Percentiles rank a stretch among this genome's conserved stretches.
Conservation (phyloP, 2,113 vertebrate genomes). For the Aegotheles bennettii region DNA sequence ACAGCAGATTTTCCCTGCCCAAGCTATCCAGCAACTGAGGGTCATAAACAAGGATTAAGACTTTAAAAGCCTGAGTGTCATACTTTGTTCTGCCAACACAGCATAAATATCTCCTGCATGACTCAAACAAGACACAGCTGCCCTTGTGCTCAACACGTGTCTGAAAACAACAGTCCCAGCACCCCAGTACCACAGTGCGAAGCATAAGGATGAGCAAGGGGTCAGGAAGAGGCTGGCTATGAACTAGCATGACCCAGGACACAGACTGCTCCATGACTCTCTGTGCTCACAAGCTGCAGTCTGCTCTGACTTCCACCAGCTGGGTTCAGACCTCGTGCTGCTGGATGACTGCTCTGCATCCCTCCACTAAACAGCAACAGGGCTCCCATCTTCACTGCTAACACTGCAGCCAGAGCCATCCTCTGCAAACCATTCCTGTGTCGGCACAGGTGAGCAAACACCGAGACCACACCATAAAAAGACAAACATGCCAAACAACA, state of each 20-base stretch:
- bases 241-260: neutral
- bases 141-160: accelerated
- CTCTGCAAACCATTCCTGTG: neutral
- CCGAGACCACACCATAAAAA: neutral
- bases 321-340: neutral
- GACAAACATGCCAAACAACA: neutral
- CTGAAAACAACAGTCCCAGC: neutral
- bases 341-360: neutral
- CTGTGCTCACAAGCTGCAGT: neutral
- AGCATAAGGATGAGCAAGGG: neutral
- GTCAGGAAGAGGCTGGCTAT: neutral
- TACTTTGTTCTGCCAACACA: neutral
- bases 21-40: neutral
- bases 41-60: neutral
- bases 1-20: neutral
- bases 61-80: neutral
- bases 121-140: constrained; percentile 3
- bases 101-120: neutral
- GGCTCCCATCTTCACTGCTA: neutral
- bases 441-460: constrained; percentile 48
- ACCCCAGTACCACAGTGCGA: neutral
- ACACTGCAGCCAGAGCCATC: neutral
- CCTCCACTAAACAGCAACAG: neutral
- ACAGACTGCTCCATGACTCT: accelerated
- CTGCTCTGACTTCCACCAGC: neutral